Conservation (phyloP, 2,113 vertebrate species). For the Cacatua alba region DNA sequence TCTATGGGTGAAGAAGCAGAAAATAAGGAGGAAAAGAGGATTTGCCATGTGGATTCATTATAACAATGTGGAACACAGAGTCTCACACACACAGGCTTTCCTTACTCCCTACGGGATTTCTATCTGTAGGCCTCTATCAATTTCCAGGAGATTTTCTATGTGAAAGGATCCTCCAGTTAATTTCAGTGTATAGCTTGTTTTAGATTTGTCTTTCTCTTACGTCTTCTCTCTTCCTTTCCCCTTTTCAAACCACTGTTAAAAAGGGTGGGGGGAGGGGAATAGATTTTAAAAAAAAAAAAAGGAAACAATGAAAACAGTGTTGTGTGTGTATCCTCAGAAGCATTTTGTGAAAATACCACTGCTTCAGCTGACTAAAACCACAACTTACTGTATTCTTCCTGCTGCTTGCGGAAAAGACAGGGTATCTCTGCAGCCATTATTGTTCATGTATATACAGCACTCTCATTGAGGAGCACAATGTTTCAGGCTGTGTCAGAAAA, state of each 20-base stretch:
- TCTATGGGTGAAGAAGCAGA: slow-evolving; percentile 68
- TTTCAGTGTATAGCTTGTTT: slow-evolving; percentile 41
- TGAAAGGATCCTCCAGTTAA: slow-evolving; percentile 65
- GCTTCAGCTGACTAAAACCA: neutral
- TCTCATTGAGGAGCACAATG: neutral
- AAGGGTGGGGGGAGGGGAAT: neutral
- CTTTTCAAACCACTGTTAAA: slow-evolving; percentile 37
- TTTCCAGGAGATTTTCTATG: slow-evolving; percentile 62
- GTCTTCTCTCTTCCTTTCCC: slow-evolving; percentile 6
- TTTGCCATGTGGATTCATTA: slow-evolving; percentile 63
- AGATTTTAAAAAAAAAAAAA: neutral
- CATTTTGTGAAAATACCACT: neutral
- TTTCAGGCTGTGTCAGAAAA: neutral
- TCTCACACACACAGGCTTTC: slow-evolving; percentile 55
- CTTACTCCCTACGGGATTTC: slow-evolving; percentile 52
- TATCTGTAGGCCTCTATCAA: slow-evolving; percentile 60
- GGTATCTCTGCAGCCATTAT: neutral
- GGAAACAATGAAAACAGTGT: neutral
- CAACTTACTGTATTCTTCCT: neutral
- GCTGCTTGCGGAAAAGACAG: neutral
- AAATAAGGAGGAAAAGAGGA: slow-evolving; percentile 69
- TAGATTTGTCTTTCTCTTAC: slow-evolving; percentile 54
- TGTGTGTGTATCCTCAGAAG: neutral
- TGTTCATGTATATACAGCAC: neutral
- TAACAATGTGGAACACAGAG: slow-evolving; percentile 52